Conservation (phyloP, 2,888 invertebrate species). For the Petrolisthes cinctipes region DNA sequence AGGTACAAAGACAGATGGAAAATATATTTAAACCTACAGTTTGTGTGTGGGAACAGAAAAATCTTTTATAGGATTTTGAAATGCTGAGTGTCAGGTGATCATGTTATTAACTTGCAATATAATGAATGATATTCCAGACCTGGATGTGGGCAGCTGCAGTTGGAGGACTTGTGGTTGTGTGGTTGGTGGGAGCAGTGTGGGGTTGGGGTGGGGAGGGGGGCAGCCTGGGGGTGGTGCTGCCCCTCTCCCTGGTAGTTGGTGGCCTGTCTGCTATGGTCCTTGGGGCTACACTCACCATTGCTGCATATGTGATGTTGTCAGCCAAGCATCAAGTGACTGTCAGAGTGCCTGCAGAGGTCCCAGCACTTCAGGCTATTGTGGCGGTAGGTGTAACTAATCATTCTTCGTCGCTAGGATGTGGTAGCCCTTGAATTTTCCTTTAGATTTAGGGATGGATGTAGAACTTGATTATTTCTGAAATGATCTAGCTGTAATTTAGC, state of each 20-base stretch:
- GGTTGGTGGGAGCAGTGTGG: slow-evolving; percentile 47
- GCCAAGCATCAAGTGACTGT: slow-evolving; percentile 56
- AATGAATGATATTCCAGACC: slow-evolving; percentile 11
- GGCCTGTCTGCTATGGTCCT: slow-evolving; percentile 59
- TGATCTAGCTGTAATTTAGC: no score
- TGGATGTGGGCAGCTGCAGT: slow-evolving; percentile 58
- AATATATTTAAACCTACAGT: no score
- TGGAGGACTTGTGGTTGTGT: slow-evolving; percentile 44
- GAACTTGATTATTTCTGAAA: no score
- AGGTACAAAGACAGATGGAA: no score
- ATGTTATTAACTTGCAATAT: background rate
- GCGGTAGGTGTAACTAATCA: slow-evolving; percentile 28
- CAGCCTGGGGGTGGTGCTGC: slow-evolving; percentile 46
- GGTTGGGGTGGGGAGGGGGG: slow-evolving; percentile 50
- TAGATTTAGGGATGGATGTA: no score
- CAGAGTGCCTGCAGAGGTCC: slow-evolving; percentile 51
- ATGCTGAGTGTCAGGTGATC: no score
- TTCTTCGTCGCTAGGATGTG: background rate
- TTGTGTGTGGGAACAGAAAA: no score
- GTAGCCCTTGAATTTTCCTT: background rate
- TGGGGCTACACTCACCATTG: slow-evolving; percentile 57
- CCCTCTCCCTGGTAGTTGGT: slow-evolving; percentile 50
- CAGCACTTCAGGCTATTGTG: slow-evolving; percentile 48
- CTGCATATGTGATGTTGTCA: slow-evolving; percentile 54
- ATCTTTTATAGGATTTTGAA: no score